phyloP scores from a whole-genome alignment of 2,113 vertebrate species.

The Melierax canorus region DNA sequence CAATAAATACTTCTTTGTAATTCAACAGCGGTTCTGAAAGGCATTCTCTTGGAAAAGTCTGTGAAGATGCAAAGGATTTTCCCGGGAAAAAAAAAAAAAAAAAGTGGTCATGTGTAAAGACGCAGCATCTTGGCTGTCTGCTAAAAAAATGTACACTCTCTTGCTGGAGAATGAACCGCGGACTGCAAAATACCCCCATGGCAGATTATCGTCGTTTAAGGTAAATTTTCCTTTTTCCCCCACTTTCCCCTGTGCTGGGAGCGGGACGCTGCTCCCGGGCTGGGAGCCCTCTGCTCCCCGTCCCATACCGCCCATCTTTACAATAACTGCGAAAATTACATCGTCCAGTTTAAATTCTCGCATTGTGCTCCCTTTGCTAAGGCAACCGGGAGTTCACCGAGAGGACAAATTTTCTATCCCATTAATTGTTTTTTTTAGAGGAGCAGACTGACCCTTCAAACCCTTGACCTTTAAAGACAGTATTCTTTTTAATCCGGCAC shows the following conservation, averaged over 20 bases:
- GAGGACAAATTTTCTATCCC: slow-evolving; percentile 91
- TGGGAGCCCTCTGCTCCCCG: neutral
- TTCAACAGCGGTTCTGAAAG: slow-evolving; percentile 84
- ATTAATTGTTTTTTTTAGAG: slow-evolving; percentile 88
- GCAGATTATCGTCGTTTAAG: slow-evolving; percentile 73
- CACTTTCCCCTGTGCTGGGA: neutral
- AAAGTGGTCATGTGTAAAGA: slow-evolving; percentile 74
- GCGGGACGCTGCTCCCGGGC: neutral
- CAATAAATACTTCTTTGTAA: slow-evolving; percentile 88
- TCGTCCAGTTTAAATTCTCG: slow-evolving; percentile 68
- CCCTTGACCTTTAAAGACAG: slow-evolving; percentile 85
- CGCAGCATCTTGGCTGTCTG: slow-evolving; percentile 64
- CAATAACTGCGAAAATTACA: slow-evolving; percentile 69
- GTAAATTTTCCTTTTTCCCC: slow-evolving; percentile 63
- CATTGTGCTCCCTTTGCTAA: slow-evolving; percentile 81
- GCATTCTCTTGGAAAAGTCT: slow-evolving; percentile 82
- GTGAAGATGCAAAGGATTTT: slow-evolving; percentile 75
- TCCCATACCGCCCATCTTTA: slow-evolving; percentile 1
- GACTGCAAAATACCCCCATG: slow-evolving; percentile 67
- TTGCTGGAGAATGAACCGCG: slow-evolving; percentile 55
- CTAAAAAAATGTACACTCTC: slow-evolving; percentile 71
- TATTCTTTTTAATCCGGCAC: slow-evolving; percentile 74
- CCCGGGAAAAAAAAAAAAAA: slow-evolving; percentile 70
- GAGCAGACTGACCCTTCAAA: slow-evolving; percentile 89
- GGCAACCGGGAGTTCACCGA: slow-evolving; percentile 90